phyloP scores from a whole-genome alignment of 2,888 invertebrate species.

The Cryptus viduatorius region DNA sequence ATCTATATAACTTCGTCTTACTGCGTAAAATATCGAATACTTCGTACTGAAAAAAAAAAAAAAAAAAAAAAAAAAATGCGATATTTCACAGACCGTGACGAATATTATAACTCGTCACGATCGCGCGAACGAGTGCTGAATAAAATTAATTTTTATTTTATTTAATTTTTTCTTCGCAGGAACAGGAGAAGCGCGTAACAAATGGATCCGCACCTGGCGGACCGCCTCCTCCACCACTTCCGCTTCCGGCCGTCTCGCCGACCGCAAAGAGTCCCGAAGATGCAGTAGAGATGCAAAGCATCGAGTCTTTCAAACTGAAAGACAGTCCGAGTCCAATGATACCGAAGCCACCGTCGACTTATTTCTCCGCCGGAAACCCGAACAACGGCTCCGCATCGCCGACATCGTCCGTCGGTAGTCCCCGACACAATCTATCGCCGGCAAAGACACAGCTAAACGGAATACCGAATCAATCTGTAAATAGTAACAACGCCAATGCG shows the following conservation, averaged over 20 bases:
- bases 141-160: conserved; percentile 1
- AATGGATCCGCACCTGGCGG: conserved; percentile 69
- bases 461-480: conserved; percentile 49
- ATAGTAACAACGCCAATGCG: conserved; percentile 64
- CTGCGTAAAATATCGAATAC: conserved; percentile 23
- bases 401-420: conserved; percentile 74
- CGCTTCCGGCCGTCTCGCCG: conserved; percentile 73
- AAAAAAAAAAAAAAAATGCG: background rate
- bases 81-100: background rate
- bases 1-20: conserved; percentile 25
- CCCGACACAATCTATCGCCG: conserved; percentile 77
- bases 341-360: conserved; percentile 90
- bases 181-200: conserved; percentile 78
- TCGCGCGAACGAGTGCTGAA: background rate
- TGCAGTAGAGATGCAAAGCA: conserved; percentile 90
- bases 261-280: conserved; percentile 84
- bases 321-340: conserved; percentile 88
- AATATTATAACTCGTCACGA: conserved; percentile 5
- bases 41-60: background rate
- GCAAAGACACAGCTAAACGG: conserved; percentile 84
- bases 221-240: conserved; percentile 78
- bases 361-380: conserved; percentile 86
- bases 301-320: conserved; percentile 91
- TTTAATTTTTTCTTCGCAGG: conserved; percentile 69
- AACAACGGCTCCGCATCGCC: conserved; percentile 75